Evolutionary conservation across 1,140 invertebrate species (phyloP), one percentile per base, ranked within the genome.

Genomic region (Diploscapter pachys): DNA sequence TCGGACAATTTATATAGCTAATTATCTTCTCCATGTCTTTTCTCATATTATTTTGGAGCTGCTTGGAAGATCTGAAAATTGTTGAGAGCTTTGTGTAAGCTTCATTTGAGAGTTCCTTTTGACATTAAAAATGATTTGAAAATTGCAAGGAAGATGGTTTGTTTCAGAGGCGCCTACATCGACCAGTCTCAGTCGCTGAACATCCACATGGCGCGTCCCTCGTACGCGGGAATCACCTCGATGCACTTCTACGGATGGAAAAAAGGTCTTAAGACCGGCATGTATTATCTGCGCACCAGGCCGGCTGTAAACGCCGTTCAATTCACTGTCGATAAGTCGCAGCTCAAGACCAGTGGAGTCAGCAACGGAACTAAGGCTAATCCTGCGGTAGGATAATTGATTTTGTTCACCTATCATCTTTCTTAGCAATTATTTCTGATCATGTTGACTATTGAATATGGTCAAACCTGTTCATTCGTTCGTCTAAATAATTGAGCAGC

Each of bases 221-320:
- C 92, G 81, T 94, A 93, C 86, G 93, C 92, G 3, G 96, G 95
- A 86, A 88, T 98, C 48, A 95, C 93, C 2, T 98, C 95, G 5
- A 98, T 99, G 90, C 96, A 99, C 86, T 99, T 99, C 87, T 94
- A 95, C 87, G 93, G 92, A 0, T 99, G 96, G 96, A 92, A 93
- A 89, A 89, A 91, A 86, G 92, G 96, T 5, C 89, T 99, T 9
- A 99, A 99, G 88, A 99, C 96, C 52, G 96, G 96, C 56, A 98
- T 99, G 95, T 99, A 99, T 87, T 99, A 99, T 86, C 88, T 99
- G 73, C 89, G 96, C 52, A 98, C 94, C 0, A 98, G 96, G 83
- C 93, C 96, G 5, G 95, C 96, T 4, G 95, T 93, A 3, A 92
- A 94, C 85, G 93, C 96, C 5, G 94, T 98, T 81, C 94, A 99